A percentile compares a stretch with the other conserved stretches of the same genome.
phyloP scores from a whole-genome alignment of 92 coral and sea anemone genomes.

The Phenganax subtilis region DNA sequence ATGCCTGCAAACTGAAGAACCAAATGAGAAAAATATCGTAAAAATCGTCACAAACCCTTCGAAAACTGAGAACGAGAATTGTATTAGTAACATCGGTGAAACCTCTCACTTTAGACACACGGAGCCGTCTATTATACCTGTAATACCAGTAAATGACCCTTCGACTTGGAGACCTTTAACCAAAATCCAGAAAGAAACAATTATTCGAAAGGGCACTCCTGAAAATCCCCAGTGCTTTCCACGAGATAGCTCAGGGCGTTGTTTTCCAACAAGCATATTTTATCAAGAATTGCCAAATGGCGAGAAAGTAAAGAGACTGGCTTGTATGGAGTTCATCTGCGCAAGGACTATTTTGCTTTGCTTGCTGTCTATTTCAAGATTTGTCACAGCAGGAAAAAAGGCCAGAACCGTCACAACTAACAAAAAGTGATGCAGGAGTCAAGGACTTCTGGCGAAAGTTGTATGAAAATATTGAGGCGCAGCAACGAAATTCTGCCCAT shows the following conservation, averaged over 20 bases:
- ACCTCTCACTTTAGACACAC: conserved; percentile 31
- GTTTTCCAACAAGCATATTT: not conserved
- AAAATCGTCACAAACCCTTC: not conserved
- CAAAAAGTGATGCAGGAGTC: conserved; percentile 20
- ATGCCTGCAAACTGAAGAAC: not conserved
- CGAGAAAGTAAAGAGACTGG: conserved; percentile 10
- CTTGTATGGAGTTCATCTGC: conserved; percentile 25
- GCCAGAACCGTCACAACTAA: conserved; percentile 3
- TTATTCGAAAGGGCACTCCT: not conserved
- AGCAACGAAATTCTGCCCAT: conserved; percentile 21
- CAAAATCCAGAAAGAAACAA: not conserved
- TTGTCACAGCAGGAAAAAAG: conserved; percentile 2
- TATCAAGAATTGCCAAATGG: not conserved
- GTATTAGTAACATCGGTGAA: conserved; percentile 26
- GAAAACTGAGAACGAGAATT: not conserved
- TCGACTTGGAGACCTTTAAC: not conserved
- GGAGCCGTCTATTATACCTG: conserved; percentile 17
- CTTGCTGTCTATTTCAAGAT: conserved; percentile 13
- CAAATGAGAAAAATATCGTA: not conserved
- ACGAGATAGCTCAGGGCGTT: not conserved
- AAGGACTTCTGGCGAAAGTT: not conserved
- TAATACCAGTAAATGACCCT: not conserved
- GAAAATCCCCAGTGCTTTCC: conserved; percentile 4
- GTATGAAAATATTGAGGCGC: conserved; percentile 1
- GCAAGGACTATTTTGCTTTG: conserved; percentile 2